A percentile compares a stretch with the other conserved stretches of the same genome.
phyloP scores from a whole-genome alignment of 2,888 invertebrate species.

The Hecatera dysodea region DNA sequence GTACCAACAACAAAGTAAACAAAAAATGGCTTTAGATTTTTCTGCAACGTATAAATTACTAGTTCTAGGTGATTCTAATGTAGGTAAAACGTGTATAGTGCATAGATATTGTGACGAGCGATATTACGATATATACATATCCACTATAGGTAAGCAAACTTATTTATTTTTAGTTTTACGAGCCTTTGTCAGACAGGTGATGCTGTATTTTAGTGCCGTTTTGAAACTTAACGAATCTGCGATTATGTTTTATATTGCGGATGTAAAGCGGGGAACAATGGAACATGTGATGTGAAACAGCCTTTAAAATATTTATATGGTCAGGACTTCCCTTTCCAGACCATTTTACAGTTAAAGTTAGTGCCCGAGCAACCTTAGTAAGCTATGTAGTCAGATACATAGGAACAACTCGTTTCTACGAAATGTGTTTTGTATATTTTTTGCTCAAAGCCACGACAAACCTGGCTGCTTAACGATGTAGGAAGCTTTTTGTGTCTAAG shows the following conservation, averaged over 20 bases:
- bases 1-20: constrained; percentile 85
- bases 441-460: constrained; percentile 7
- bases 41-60: constrained; percentile 96
- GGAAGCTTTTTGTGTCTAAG: constrained; percentile 23
- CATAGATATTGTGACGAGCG: constrained; percentile 97
- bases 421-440: constrained; percentile 35
- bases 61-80: constrained; percentile 97
- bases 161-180: constrained; percentile 83
- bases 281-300: constrained; percentile 66
- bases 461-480: not conserved
- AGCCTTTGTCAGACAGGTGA: constrained; percentile 83
- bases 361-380: constrained; percentile 44
- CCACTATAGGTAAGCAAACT: constrained; percentile 95
- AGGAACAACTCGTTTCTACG: constrained; percentile 36
- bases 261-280: constrained; percentile 76
- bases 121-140: constrained; percentile 97
- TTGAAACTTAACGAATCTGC: constrained; percentile 74
- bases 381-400: constrained; percentile 41
- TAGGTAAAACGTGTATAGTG: constrained; percentile 97
- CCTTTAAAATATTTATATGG: constrained; percentile 67
- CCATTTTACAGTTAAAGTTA: constrained; percentile 62
- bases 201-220: constrained; percentile 75
- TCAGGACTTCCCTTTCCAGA: constrained; percentile 58
- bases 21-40: constrained; percentile 95
- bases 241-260: constrained; percentile 76